These are phyloP conservation scores for Leptinotarsa undecemlineata DNA, from an alignment of 1,140 invertebrate genomes.

Conservation along the genomic window DNA sequence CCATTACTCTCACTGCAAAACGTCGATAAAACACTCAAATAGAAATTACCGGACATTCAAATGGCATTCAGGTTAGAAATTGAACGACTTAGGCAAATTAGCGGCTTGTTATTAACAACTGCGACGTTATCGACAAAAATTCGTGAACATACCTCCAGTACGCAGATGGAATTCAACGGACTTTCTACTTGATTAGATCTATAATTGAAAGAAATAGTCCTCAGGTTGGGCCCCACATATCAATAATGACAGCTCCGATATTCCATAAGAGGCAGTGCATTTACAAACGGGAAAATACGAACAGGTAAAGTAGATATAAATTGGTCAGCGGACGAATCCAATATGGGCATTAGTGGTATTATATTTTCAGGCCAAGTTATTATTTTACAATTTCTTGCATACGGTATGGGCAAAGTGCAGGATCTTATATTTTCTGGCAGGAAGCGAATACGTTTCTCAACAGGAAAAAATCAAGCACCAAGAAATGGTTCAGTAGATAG, in stretches of 20 bases:
- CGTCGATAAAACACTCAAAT: neutral
- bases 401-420: no score
- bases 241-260: neutral
- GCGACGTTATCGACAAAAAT: neutral
- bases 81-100: neutral
- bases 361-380: no score
- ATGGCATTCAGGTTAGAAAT: neutral
- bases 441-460: no score
- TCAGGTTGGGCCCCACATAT: neutral
- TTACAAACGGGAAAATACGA: neutral
- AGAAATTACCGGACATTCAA: neutral
- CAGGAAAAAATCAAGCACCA: no score
- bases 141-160: neutral
- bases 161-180: neutral
- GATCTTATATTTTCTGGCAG: no score
- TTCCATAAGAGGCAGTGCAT: constrained; percentile 1
- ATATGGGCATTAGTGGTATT: no score
- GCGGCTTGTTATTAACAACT: neutral
- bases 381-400: no score
- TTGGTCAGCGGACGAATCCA: no score
- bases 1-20: neutral
- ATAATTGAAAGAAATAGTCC: constrained; percentile 2
- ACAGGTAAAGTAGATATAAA: no score
- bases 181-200: neutral
- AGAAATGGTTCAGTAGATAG: no score